Percentiles rank a stretch among this genome's conserved stretches.
Conservation (phyloP, 2,113 vertebrate species). For the Chloropsis cyanopogon region DNA sequence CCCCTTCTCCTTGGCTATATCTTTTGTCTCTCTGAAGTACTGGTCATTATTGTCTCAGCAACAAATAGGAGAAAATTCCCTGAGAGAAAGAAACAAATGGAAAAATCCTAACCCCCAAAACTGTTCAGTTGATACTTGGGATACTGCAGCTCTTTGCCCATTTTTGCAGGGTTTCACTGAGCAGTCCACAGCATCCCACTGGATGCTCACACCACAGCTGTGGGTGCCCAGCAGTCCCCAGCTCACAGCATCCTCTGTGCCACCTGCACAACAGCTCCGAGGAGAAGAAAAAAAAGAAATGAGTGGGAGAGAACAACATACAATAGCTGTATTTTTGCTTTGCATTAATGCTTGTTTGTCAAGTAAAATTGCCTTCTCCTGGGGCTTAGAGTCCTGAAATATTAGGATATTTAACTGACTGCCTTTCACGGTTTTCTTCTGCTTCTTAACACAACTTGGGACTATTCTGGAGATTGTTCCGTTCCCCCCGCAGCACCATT, state of each 20-base stretch:
- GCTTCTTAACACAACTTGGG: neutral
- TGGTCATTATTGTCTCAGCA: neutral
- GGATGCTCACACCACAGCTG: neutral
- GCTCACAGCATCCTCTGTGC: neutral
- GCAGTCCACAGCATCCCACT: neutral
- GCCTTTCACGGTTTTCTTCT: neutral
- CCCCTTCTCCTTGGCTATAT: no score
- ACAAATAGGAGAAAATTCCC: neutral
- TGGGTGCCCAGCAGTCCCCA: neutral
- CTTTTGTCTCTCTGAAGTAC: neutral
- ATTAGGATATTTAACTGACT: neutral
- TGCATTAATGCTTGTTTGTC: neutral
- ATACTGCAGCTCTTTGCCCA: neutral
- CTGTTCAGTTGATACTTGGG: neutral
- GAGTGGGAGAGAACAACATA: neutral
- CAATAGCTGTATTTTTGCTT: neutral
- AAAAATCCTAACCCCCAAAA: neutral
- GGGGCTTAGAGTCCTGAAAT: neutral
- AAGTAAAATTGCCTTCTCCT: neutral
- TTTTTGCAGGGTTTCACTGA: neutral
- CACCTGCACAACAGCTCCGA: neutral
- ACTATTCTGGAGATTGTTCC: neutral
- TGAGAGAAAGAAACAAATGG: neutral
- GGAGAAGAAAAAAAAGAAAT: neutral
- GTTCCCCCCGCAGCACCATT: neutral